Conservation (phyloP, 2,888 invertebrate genomes). For the Branchipolynoe longqiensis region DNA sequence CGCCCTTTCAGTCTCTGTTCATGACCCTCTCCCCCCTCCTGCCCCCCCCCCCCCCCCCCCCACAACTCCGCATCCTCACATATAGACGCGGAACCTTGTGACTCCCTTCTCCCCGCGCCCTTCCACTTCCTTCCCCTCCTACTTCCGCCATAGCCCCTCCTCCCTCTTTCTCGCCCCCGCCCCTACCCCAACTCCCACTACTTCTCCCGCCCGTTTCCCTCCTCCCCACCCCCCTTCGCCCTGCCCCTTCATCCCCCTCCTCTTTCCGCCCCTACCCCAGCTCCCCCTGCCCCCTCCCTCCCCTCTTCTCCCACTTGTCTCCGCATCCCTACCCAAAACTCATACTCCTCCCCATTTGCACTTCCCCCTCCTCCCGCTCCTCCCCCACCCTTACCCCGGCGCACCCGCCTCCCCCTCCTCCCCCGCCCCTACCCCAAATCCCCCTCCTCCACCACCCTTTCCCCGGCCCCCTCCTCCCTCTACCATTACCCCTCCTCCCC, state of each 20-base stretch:
- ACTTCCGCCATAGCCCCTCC: too few species aligned
- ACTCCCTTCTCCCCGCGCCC: too few species aligned
- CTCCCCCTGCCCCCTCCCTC: background rate
- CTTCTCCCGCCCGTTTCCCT: background rate
- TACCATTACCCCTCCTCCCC: background rate
- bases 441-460: background rate
- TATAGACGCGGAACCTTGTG: too few species aligned
- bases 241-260: background rate
- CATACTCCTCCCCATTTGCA: background rate
- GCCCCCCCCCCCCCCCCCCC: background rate
- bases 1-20: background rate
- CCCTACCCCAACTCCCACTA: too few species aligned
- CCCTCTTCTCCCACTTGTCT: background rate
- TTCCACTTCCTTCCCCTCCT: too few species aligned
- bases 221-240: background rate
- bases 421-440: background rate
- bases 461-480: background rate
- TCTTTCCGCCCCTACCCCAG: background rate
- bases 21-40: background rate
- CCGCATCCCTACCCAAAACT: background rate
- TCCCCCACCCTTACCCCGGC: background rate
- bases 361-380: background rate
- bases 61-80: background rate
- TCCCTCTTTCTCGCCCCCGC: too few species aligned
- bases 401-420: background rate